Evolutionary conservation across 2,113 vertebrate genomes (phyloP).

Genomic region (Talpa occidentalis): DNA sequence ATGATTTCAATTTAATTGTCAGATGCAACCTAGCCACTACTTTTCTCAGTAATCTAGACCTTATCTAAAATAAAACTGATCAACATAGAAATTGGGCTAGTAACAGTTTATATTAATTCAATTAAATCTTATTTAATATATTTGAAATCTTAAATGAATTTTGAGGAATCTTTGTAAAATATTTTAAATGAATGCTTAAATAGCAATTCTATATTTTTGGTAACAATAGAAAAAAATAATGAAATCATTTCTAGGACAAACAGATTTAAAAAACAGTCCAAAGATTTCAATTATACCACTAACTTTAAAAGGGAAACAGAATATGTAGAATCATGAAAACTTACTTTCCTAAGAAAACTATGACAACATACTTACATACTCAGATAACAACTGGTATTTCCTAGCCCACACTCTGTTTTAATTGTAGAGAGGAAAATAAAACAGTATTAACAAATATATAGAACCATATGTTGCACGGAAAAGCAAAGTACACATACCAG

Average conservation of each 20-base stretch:
- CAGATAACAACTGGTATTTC: not conserved
- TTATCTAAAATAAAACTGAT: constrained; percentile 16
- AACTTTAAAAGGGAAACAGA: not conserved
- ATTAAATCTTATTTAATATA: constrained; percentile 37
- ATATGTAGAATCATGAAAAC: not conserved
- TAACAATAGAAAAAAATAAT: not conserved
- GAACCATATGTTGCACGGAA: not conserved
- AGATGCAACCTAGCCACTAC: not conserved
- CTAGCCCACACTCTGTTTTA: not conserved
- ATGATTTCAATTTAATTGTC: constrained; percentile 38
- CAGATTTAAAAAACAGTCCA: not conserved
- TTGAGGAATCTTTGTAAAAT: not conserved
- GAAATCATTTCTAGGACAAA: not conserved
- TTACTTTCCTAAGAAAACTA: not conserved
- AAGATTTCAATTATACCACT: not conserved
- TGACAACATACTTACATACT: not conserved
- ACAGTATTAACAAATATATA: not conserved
- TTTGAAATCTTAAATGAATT: constrained; percentile 46
- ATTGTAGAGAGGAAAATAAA: not conserved
- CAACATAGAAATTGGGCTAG: not conserved
- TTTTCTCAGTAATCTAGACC: constrained; percentile 36
- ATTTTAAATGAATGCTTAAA: not conserved
- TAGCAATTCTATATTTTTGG: not conserved
- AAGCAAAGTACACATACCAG: not conserved
- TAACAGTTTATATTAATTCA: not conserved